phyloP scores from a whole-genome alignment of 1,140 invertebrate genomes.

The Neomicropteryx cornuta region DNA sequence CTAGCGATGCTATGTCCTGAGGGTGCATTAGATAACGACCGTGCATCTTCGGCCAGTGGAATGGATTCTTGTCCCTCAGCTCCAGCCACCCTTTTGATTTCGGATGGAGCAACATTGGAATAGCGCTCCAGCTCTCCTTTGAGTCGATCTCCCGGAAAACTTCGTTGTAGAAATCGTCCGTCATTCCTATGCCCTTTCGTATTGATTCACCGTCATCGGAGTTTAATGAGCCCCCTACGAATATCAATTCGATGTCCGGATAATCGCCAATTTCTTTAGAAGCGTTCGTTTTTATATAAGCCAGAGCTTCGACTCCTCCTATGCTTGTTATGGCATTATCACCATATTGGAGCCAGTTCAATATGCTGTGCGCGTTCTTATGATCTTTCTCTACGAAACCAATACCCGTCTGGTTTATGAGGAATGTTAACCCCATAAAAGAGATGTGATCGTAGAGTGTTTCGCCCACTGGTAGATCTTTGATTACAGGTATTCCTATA shows the following conservation, averaged over 20 bases:
- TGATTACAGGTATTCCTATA: constrained; percentile 51
- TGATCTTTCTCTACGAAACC: constrained; percentile 33
- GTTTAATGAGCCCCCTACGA: constrained; percentile 38
- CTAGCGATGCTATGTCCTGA: constrained; percentile 52
- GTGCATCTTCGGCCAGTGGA: constrained; percentile 58
- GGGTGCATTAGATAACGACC: constrained; percentile 59
- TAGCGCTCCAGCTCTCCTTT: constrained; percentile 50
- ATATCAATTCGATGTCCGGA: constrained; percentile 52
- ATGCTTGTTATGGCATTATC: constrained; percentile 41
- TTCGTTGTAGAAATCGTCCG: constrained; percentile 44
- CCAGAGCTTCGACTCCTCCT: constrained; percentile 51
- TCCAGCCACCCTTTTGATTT: constrained; percentile 58
- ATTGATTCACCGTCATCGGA: constrained; percentile 51
- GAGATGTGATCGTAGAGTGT: constrained; percentile 65
- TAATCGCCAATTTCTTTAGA: constrained; percentile 38
- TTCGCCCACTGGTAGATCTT: constrained; percentile 57
- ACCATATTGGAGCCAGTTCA: constrained; percentile 37
- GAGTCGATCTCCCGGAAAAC: constrained; percentile 44
- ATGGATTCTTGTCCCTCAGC: constrained; percentile 58
- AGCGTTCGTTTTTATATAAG: constrained; percentile 48
- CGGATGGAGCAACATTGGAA: constrained; percentile 64
- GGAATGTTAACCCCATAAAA: constrained; percentile 50
- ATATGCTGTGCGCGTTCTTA: constrained; percentile 30
- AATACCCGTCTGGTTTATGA: constrained; percentile 36
- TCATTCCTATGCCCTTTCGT: constrained; percentile 41